Evolutionary conservation across 2,888 invertebrate species (phyloP).

Genomic region (Linnaemya tessellans): DNA sequence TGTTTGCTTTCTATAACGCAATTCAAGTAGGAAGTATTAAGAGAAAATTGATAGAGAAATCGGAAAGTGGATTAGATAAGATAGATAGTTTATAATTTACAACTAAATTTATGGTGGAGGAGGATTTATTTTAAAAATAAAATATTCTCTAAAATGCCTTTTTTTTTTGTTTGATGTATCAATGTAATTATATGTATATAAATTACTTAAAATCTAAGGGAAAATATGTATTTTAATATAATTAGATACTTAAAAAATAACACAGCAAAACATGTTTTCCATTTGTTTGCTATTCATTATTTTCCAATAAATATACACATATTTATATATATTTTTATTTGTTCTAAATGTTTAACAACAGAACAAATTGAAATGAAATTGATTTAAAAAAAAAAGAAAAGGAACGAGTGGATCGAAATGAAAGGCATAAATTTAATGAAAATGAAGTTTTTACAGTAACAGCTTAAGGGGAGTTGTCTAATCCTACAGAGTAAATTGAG

Average conservation of each 20-base stretch:
- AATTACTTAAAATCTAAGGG: slow-evolving; percentile 64
- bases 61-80: neutral
- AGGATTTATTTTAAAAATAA: slow-evolving; percentile 35
- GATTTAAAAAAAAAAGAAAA: neutral
- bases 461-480: slow-evolving; percentile 9
- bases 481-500: slow-evolving; percentile 65
- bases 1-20: slow-evolving; percentile 54
- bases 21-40: slow-evolving; percentile 27
- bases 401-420: slow-evolving; percentile 17
- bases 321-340: neutral
- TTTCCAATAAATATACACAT: slow-evolving; percentile 21
- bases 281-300: slow-evolving; percentile 5
- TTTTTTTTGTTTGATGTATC: slow-evolving; percentile 57
- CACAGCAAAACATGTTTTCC: slow-evolving; percentile 28
- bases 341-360: slow-evolving; percentile 39
- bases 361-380: slow-evolving; percentile 26
- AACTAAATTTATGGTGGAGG: slow-evolving; percentile 40
- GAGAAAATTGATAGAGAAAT: slow-evolving; percentile 1
- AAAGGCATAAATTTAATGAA: slow-evolving; percentile 27
- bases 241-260: slow-evolving; percentile 50
- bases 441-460: slow-evolving; percentile 42
- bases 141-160: slow-evolving; percentile 58
- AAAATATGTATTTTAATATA: slow-evolving; percentile 31
- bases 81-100: slow-evolving; percentile 25
- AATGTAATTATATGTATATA: slow-evolving; percentile 46